A percentile compares a stretch with the other conserved stretches of the same genome.
Conservation (phyloP, 2,797 vertebrate species). For the Paedocypris micromegethes region DNA sequence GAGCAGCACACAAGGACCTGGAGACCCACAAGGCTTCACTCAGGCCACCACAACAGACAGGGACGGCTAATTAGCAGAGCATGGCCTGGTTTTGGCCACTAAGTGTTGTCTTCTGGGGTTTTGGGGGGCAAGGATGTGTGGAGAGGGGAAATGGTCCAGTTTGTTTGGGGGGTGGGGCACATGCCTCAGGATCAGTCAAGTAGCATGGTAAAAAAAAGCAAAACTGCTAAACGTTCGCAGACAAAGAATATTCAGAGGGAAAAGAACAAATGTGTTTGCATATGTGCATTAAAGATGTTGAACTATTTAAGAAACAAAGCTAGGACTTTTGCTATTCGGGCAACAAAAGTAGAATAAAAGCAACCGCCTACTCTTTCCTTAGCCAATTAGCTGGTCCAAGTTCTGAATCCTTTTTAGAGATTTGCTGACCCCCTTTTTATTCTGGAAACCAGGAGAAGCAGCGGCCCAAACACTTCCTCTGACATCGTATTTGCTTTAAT, state of each 20-base stretch:
- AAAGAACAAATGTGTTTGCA: too few relatives aligned
- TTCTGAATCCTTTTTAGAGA: background rate
- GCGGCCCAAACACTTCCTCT: conserved; percentile 5
- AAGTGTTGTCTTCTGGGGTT: conserved; percentile 32
- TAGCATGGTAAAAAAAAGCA: conserved; percentile 41
- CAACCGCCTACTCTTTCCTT: background rate
- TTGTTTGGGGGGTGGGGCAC: conserved; percentile 45
- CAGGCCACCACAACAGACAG: conserved; percentile 39
- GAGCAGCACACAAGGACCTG: conserved; percentile 13
- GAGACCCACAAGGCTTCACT: conserved; percentile 19
- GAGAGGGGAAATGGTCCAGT: conserved; percentile 8
- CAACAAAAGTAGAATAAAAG: background rate
- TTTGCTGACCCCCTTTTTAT: background rate
- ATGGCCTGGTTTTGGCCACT: conserved; percentile 36
- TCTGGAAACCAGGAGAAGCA: background rate
- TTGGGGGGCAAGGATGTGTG: conserved; percentile 26
- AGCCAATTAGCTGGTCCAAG: conserved; percentile 8
- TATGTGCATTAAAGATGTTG: too few relatives aligned
- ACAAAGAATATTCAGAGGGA: background rate
- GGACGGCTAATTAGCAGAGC: conserved; percentile 50
- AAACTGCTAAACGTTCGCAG: conserved; percentile 30
- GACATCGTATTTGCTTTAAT: background rate
- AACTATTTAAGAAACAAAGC: too few relatives aligned
- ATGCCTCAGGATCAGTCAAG: conserved; percentile 54
- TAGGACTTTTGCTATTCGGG: too few relatives aligned